phyloP scores from a whole-genome alignment of 2,113 vertebrate genomes.

The Dromiciops gliroides region DNA sequence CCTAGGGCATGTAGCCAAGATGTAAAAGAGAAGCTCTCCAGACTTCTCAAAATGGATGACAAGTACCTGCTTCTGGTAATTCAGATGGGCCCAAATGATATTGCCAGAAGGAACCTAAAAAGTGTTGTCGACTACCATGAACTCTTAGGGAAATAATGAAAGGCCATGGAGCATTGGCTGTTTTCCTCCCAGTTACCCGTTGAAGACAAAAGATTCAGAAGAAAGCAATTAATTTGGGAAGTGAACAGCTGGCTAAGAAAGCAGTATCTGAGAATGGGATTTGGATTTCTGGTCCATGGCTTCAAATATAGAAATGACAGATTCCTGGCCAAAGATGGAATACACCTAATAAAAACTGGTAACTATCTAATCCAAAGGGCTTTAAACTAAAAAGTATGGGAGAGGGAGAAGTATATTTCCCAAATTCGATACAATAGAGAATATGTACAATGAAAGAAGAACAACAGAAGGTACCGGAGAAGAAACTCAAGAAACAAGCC shows the following conservation, averaged over 20 bases:
- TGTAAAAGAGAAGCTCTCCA: background rate
- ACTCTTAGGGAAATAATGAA: background rate
- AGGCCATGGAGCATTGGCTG: background rate
- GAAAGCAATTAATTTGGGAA: background rate
- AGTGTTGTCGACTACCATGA: background rate
- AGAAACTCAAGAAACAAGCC: background rate
- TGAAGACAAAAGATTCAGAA: background rate
- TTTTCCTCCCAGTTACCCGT: background rate
- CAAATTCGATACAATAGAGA: background rate
- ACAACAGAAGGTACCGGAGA: background rate
- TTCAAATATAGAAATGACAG: background rate
- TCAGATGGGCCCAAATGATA: background rate
- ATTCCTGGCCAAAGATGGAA: background rate
- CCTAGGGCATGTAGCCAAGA: background rate
- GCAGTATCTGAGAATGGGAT: background rate
- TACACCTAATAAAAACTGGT: background rate
- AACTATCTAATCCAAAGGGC: background rate
- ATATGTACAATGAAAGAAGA: background rate
- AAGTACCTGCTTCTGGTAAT: background rate
- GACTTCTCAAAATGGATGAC: background rate
- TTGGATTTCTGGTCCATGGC: background rate
- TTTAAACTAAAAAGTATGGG: background rate
- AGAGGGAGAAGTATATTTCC: background rate
- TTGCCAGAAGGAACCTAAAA: background rate
- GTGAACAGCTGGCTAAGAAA: background rate